Base-by-base conservation (phyloP, 2,797 vertebrate genomes). In the Danio tinwini region DNA sequence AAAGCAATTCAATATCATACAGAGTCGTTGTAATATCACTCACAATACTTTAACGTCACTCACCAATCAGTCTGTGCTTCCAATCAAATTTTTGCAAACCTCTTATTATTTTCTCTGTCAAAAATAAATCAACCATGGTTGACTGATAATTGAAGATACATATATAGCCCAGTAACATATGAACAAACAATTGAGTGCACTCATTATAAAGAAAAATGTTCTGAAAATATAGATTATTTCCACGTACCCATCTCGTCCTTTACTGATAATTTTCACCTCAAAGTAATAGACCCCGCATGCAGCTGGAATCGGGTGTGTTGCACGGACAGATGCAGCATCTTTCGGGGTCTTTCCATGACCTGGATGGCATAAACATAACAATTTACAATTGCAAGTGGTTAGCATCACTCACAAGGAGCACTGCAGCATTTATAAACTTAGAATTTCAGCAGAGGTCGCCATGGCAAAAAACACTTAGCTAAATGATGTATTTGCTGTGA, bases 251-350 rank as follows among this genome's bases (percentile, higher is more conserved):
- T 99, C 98, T 95, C 98, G 93, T 88, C 98, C 98, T 93, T 99
- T 99, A 89, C 98, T 99, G 92, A 99, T 97, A 86, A 99, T 99
- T 93, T 99, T 99, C 87, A 99, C 98, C 94, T 99, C 98, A 3
- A 99, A 99, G 92, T 99, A 99, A 89, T 99, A 99, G 87, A 99
- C 97, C 52, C 98, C 98, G 83, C 98, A 99, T 82, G 98, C 97
- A 21, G 98, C 97, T 80, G 98, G 98, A 91, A 99, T 99, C 63
- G 98, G 98, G 88, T 99, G 97, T 0, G 97, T 99, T 82, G 98
- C 97, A 37, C 98, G 95, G 79, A 99, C 98, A 47, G 98, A 99
- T 1, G 98, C 98, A 21, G 98, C 98, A 92, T 99, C 98, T 94
- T 99, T 98, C 3, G 97, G 97, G 72, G 97, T 99, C 93, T 99